Percentiles rank a stretch among this genome's conserved stretches.
Conservation (phyloP, 2,888 invertebrate genomes). For the Lucinisca nassula region DNA sequence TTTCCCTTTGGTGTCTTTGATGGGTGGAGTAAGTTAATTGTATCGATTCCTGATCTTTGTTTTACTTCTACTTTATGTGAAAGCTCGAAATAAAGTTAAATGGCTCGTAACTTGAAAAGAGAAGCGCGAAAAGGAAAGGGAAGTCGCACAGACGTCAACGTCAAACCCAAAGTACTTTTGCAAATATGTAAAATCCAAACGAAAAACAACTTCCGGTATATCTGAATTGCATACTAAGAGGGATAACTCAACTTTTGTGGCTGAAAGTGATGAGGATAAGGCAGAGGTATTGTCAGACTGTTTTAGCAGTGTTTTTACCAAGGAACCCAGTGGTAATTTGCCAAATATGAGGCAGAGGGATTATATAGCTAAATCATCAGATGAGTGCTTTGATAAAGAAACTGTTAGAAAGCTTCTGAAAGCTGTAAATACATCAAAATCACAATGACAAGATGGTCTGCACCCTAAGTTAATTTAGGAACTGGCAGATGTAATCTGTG, state of each 20-base stretch:
- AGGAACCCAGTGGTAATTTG: background rate
- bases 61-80: conserved; percentile 14
- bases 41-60: background rate
- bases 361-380: background rate
- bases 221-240: background rate
- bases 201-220: conserved; percentile 16
- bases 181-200: conserved; percentile 37
- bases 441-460: background rate
- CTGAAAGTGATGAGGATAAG: conserved; percentile 11
- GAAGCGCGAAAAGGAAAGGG: background rate
- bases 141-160: conserved; percentile 30
- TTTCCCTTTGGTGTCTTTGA: too few relatives aligned
- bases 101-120: conserved; percentile 7
- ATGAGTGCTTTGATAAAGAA: background rate
- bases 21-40: too few relatives aligned
- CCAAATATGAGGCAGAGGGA: background rate
- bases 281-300: background rate
- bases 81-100: conserved; percentile 37
- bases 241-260: background rate
- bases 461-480: background rate
- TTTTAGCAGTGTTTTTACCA: conserved; percentile 1
- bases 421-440: background rate
- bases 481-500: background rate
- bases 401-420: background rate
- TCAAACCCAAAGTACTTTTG: conserved; percentile 41